phyloP scores from a whole-genome alignment of 2,113 vertebrate genomes.

The Typhlomys cinereus region DNA sequence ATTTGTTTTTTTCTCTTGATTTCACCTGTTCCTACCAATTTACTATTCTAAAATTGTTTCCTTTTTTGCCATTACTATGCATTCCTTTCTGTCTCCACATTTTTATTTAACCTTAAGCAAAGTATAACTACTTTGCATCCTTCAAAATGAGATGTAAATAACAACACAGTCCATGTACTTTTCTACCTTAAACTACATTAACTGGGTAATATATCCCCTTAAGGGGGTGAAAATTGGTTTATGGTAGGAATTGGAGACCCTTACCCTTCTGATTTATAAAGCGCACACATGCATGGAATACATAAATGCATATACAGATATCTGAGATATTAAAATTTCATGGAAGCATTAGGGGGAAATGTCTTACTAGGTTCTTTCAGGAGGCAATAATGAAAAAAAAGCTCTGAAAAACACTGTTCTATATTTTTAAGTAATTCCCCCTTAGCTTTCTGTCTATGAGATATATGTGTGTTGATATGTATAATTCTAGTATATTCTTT shows the following conservation, averaged over 20 bases:
- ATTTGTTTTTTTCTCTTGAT: background rate
- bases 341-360: background rate
- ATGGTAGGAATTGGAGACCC: background rate
- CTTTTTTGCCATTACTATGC: background rate
- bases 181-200: background rate
- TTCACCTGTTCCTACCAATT: background rate
- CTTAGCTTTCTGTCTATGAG: background rate
- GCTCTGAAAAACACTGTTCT: background rate
- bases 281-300: background rate
- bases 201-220: background rate
- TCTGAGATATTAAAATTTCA: slow-evolving; percentile 5
- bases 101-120: background rate
- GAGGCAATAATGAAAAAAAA: background rate
- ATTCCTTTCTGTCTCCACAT: slow-evolving; percentile 19
- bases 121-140: background rate
- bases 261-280: background rate
- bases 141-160: background rate
- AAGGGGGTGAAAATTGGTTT: background rate
- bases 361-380: background rate
- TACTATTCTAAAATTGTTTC: background rate
- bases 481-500: background rate
- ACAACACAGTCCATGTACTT: background rate
- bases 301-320: background rate
- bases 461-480: background rate
- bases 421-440: background rate